Conservation (phyloP, 2,888 invertebrate genomes). For the Harmothoe impar region DNA sequence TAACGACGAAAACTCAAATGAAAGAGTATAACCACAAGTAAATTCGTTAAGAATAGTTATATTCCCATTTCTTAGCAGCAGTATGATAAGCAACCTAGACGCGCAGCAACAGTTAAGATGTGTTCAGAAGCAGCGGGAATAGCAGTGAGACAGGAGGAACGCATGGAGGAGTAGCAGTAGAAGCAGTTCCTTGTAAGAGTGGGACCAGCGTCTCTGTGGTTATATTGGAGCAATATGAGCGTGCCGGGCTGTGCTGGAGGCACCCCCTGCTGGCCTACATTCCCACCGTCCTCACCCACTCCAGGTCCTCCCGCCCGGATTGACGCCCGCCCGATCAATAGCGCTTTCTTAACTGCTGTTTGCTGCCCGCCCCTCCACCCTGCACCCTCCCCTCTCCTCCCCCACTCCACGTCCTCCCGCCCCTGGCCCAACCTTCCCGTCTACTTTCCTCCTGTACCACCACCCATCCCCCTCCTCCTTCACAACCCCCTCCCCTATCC, state of each 20-base stretch:
- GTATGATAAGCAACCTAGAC: too few species aligned
- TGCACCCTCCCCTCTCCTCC: background rate
- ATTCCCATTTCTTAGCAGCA: too few species aligned
- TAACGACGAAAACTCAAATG: too few species aligned
- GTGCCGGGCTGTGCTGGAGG: background rate
- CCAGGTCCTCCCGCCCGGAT: background rate
- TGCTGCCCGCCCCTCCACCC: background rate
- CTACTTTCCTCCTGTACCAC: background rate
- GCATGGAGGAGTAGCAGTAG: too few species aligned
- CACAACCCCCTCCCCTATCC: too few species aligned
- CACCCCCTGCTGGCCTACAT: slow-evolving; percentile 44
- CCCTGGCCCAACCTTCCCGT: background rate
- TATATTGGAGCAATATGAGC: slow-evolving; percentile 37
- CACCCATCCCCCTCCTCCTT: background rate
- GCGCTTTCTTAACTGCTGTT: slow-evolving; percentile 36
- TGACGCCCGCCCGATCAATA: slow-evolving; percentile 36
- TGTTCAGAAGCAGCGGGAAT: too few species aligned
- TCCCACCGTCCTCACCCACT: background rate
- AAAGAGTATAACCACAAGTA: too few species aligned
- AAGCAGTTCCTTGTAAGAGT: too few species aligned
- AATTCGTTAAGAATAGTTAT: too few species aligned
- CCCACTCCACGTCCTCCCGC: background rate
- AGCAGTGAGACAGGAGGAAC: too few species aligned
- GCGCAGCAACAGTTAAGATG: too few species aligned
- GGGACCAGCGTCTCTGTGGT: background rate